Evolutionary conservation across 2,888 invertebrate genomes (phyloP).

Genomic region (Sylvicola cinctus): DNA sequence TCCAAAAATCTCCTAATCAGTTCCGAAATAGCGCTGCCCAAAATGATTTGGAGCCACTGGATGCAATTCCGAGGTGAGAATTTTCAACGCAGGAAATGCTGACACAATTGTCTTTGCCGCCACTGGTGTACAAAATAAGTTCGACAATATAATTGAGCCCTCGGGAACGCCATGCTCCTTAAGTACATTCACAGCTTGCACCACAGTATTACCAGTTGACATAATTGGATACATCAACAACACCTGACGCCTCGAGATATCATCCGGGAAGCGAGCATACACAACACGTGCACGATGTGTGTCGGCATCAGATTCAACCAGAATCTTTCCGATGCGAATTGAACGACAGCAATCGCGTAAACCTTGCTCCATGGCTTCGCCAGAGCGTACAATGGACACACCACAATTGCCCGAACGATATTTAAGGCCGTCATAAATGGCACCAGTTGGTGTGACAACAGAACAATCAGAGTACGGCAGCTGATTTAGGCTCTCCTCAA

Average conservation of each 20-base stretch:
- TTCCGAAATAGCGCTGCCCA: slow-evolving; percentile 97
- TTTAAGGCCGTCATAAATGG: slow-evolving; percentile 74
- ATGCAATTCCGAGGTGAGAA: slow-evolving; percentile 88
- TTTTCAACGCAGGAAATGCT: slow-evolving; percentile 79
- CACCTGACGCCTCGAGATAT: slow-evolving; percentile 72
- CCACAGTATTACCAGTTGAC: slow-evolving; percentile 95
- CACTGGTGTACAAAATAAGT: slow-evolving; percentile 88
- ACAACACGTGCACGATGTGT: slow-evolving; percentile 93
- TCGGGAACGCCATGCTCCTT: slow-evolving; percentile 88
- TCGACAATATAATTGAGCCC: slow-evolving; percentile 88
- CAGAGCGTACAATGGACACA: slow-evolving; percentile 85
- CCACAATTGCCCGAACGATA: slow-evolving; percentile 98
- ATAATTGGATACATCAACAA: slow-evolving; percentile 97
- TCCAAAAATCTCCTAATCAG: slow-evolving; percentile 45
- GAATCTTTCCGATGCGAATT: slow-evolving; percentile 94
- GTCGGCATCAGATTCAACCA: slow-evolving; percentile 90
- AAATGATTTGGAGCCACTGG: slow-evolving; percentile 94
- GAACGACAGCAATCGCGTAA: slow-evolving; percentile 93
- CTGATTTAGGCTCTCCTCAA: slow-evolving; percentile 95
- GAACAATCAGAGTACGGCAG: slow-evolving; percentile 80
- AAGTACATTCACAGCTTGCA: slow-evolving; percentile 78
- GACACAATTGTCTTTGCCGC: slow-evolving; percentile 68
- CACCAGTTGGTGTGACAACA: slow-evolving; percentile 78
- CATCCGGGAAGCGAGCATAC: slow-evolving; percentile 94
- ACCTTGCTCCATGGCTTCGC: slow-evolving; percentile 94